These are phyloP conservation scores for Perdix hodgsoniae DNA, from an alignment of 2,797 vertebrate genomes.

Conservation along the genomic window DNA sequence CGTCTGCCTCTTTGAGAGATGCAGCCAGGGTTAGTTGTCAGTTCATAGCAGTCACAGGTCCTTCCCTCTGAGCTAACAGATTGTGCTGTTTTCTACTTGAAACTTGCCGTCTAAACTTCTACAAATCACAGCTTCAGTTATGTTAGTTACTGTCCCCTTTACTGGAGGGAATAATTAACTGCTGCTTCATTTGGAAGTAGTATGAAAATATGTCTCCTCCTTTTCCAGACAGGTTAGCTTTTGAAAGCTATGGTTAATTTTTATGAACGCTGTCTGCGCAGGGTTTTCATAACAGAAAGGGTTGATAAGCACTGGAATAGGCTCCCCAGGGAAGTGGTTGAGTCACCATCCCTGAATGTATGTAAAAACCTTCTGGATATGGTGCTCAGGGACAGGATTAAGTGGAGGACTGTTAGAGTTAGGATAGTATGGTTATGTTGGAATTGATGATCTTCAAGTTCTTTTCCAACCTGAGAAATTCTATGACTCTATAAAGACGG, in stretches of 20 bases:
- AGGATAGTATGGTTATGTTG: too few relatives aligned
- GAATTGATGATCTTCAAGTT: too few relatives aligned
- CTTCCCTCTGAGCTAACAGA: background rate
- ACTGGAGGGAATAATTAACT: background rate
- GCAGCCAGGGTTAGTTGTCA: background rate
- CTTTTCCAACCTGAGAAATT: too few relatives aligned
- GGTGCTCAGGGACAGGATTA: too few relatives aligned
- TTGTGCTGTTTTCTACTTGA: background rate
- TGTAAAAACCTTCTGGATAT: too few relatives aligned
- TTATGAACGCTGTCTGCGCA: accelerated
- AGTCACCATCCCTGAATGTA: too few relatives aligned
- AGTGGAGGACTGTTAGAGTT: too few relatives aligned
- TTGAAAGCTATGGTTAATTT: accelerated
- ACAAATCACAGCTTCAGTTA: background rate
- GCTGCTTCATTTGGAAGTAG: background rate
- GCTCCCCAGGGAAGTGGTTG: too few relatives aligned
- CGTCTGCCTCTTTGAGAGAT: background rate
- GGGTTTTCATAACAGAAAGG: background rate
- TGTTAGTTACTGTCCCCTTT: background rate
- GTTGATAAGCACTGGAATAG: too few relatives aligned
- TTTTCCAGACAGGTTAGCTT: background rate
- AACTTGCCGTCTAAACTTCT: background rate
- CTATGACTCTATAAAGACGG: too few relatives aligned
- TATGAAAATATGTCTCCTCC: background rate
- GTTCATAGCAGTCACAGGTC: background rate